Conservation (phyloP, 2,113 vertebrate genomes). For the Mobula hypostoma region DNA sequence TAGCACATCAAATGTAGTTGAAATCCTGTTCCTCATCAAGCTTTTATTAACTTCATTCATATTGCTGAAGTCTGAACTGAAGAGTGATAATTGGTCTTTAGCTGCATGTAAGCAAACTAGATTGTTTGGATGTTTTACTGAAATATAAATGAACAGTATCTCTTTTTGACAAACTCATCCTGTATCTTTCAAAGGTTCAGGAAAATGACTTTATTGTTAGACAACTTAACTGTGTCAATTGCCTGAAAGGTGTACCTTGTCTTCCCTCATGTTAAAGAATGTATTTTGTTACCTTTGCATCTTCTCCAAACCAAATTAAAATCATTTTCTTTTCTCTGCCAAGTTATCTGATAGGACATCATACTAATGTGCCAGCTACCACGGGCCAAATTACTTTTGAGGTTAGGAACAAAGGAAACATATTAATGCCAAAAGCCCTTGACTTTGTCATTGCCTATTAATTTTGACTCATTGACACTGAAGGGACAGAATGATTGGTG, state of each 20-base stretch:
- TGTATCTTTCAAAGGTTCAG: no score
- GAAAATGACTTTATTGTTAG: no score
- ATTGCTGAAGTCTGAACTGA: not conserved
- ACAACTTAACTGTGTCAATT: not conserved
- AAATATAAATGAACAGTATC: not conserved
- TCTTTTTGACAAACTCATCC: not conserved
- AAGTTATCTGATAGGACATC: not conserved
- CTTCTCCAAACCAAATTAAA: not conserved
- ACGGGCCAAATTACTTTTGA: not conserved
- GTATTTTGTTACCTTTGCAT: not conserved
- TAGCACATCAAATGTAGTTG: no score
- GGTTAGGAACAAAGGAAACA: not conserved
- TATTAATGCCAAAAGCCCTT: constrained; percentile 13
- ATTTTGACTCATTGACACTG: constrained; percentile 65
- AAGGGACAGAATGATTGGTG: constrained; percentile 53
- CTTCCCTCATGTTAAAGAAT: not conserved
- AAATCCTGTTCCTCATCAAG: no score
- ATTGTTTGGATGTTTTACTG: not conserved
- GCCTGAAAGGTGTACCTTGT: not conserved
- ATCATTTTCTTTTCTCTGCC: not conserved
- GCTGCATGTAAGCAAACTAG: not conserved
- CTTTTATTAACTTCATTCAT: no score
- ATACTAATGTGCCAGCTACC: not conserved
- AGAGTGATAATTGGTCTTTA: not conserved
- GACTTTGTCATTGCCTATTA: constrained; percentile 49